Evolutionary conservation across 1,140 invertebrate species (phyloP).

Genomic region (Rhyacophila brunnea): DNA sequence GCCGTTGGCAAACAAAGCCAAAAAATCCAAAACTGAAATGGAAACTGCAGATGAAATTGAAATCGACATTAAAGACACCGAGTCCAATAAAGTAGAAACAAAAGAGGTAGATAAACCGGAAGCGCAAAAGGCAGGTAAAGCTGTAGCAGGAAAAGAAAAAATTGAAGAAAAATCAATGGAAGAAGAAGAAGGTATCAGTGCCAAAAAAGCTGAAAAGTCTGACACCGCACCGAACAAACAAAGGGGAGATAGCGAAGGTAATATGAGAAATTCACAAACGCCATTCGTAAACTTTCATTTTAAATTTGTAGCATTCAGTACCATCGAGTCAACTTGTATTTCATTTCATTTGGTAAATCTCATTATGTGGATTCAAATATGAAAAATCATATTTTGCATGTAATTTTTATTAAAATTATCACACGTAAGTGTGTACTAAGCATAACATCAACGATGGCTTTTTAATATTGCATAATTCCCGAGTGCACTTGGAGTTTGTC

Average conservation of each 20-base stretch:
- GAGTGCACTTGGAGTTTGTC: constrained; percentile 20
- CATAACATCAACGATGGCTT: constrained; percentile 2
- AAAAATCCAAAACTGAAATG: constrained; percentile 40
- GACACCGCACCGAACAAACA: constrained; percentile 38
- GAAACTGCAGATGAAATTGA: constrained; percentile 44
- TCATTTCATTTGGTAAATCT: constrained; percentile 1
- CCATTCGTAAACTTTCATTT: background rate
- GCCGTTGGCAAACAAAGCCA: constrained; percentile 35
- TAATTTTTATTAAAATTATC: constrained; percentile 2
- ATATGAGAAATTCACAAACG: constrained; percentile 12
- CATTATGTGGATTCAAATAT: constrained; percentile 6
- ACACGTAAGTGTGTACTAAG: constrained; percentile 2
- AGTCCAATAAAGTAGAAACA: constrained; percentile 49
- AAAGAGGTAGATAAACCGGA: constrained; percentile 17
- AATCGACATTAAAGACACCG: constrained; percentile 48
- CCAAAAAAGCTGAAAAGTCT: constrained; percentile 40
- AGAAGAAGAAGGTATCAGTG: constrained; percentile 33
- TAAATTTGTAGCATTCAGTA: background rate
- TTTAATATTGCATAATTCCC: constrained; percentile 14
- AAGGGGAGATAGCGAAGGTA: constrained; percentile 48
- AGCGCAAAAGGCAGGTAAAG: constrained; percentile 21
- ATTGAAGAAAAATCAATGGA: constrained; percentile 26
- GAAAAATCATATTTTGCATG: constrained; percentile 8
- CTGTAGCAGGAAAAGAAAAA: constrained; percentile 24
- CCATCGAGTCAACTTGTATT: constrained; percentile 4